A percentile compares a stretch with the other conserved stretches of the same genome.
Evolutionary conservation across 1,140 invertebrate species (phyloP).

Genomic region (Nephotettix cincticeps): DNA sequence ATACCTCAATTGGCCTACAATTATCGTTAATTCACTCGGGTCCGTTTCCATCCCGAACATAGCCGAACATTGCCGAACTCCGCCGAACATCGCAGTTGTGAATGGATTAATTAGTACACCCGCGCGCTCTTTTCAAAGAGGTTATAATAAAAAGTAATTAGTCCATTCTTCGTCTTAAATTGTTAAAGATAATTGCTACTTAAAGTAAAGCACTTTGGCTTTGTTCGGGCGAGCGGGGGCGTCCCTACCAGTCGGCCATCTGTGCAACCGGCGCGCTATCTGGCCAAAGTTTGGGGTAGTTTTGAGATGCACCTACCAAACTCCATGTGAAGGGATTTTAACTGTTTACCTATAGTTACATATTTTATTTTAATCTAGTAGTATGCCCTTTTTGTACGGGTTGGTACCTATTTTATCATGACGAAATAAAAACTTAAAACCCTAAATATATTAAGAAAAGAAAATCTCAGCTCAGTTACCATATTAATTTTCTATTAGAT

Average conservation of each 20-base stretch:
- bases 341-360: no score
- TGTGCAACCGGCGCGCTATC: background rate
- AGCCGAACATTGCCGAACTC: background rate
- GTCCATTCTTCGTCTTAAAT: slow-evolving; percentile 29
- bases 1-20: slow-evolving; percentile 36
- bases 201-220: slow-evolving; percentile 25
- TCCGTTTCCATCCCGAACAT: background rate
- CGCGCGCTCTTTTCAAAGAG: background rate
- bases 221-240: slow-evolving; percentile 10
- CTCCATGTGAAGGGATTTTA: no score
- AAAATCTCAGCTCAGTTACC: no score
- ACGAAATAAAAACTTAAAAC: no score
- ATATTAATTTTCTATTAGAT: no score
- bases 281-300: no score
- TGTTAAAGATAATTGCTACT: slow-evolving; percentile 30
- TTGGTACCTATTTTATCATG: no score
- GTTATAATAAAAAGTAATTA: slow-evolving; percentile 32
- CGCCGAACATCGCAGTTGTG: slow-evolving; percentile 16
- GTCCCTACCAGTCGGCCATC: background rate
- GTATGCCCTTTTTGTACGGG: no score
- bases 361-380: no score
- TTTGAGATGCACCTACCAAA: no score
- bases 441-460: no score
- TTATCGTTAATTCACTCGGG: slow-evolving; percentile 26
- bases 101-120: slow-evolving; percentile 22